Conservation (phyloP, 2,888 invertebrate genomes). For the Drosophila formosana region DNA sequence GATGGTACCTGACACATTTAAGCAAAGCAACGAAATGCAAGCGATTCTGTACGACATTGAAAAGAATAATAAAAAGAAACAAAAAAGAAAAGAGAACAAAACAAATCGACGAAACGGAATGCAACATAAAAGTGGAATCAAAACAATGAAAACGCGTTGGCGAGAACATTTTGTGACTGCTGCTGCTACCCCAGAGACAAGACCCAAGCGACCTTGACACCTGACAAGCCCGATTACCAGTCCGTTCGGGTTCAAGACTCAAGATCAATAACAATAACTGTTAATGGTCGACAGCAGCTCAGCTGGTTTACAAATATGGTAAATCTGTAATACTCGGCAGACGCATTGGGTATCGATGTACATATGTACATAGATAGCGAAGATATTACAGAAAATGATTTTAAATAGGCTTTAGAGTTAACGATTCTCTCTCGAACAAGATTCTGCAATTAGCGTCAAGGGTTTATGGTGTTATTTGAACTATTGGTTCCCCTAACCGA, state of each 20-base stretch:
- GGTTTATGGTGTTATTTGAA: neutral
- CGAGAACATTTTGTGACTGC: conserved; percentile 8
- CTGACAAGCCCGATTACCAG: conserved; percentile 19
- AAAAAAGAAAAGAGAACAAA: conserved; percentile 4
- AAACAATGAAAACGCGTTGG: conserved; percentile 8
- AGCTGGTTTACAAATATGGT: neutral
- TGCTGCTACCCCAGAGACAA: neutral
- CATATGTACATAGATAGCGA: too few species aligned
- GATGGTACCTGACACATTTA: conserved; percentile 38
- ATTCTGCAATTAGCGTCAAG: neutral
- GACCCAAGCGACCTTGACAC: conserved; percentile 20
- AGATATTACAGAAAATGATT: neutral
- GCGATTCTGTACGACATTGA: conserved; percentile 35
- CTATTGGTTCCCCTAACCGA: neutral
- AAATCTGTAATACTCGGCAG: neutral
- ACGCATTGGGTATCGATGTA: neutral
- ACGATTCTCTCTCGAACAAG: neutral
- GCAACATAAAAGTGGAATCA: conserved; percentile 11
- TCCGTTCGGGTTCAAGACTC: conserved; percentile 16
- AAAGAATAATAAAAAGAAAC: neutral
- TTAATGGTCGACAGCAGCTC: neutral
- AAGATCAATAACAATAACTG: conserved; percentile 12
- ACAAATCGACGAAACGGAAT: conserved; percentile 5
- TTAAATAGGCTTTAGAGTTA: neutral
- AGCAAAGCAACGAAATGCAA: conserved; percentile 33